phyloP scores from a whole-genome alignment of 2,113 vertebrate genomes.

The Shinisaurus crocodilurus region DNA sequence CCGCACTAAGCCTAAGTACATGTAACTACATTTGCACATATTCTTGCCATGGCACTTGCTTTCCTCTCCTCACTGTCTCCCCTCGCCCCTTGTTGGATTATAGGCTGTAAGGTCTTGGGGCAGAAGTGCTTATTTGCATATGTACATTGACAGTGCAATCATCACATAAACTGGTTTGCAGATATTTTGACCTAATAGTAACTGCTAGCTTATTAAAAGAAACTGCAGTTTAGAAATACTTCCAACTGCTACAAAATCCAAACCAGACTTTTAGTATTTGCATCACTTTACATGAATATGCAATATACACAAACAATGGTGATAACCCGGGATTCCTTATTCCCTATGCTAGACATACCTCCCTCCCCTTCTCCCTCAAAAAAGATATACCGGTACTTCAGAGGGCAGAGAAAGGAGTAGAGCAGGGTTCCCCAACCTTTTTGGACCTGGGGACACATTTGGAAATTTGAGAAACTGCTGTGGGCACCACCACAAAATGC shows the following conservation, averaged over 20 bases:
- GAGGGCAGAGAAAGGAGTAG: not conserved
- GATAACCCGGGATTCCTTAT: not conserved
- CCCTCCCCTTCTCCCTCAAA: not conserved
- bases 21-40: not conserved
- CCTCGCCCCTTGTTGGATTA: not conserved
- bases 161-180: not conserved
- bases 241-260: not conserved
- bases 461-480: too few species aligned
- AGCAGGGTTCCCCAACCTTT: too few species aligned
- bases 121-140: not conserved
- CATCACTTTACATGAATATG: not conserved
- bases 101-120: not conserved
- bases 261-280: not conserved
- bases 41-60: not conserved
- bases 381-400: not conserved
- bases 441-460: too few species aligned
- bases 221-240: not conserved
- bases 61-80: not conserved
- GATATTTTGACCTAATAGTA: not conserved
- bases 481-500: too few species aligned
- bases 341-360: too few species aligned
- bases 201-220: not conserved
- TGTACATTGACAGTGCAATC: not conserved
- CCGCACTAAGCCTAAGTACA: not conserved
- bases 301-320: not conserved